phyloP scores from a whole-genome alignment of 2,888 invertebrate genomes.

The Atrina japonica region DNA sequence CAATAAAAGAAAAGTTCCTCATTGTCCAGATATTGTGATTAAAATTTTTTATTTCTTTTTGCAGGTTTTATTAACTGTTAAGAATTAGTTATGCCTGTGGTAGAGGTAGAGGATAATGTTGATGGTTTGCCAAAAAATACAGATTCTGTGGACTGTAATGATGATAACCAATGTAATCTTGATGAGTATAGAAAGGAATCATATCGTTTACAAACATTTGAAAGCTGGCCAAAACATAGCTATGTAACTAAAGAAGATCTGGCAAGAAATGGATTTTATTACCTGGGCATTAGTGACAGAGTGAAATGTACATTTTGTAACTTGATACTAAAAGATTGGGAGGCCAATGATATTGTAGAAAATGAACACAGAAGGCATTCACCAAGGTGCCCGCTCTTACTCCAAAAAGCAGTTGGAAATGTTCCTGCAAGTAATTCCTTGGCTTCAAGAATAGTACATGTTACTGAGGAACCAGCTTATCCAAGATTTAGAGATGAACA shows the following conservation, averaged over 20 bases:
- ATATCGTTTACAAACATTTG: slow-evolving; percentile 44
- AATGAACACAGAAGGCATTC: slow-evolving; percentile 52
- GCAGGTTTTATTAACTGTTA: no score
- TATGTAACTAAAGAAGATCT: slow-evolving; percentile 49
- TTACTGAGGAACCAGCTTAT: slow-evolving; percentile 8
- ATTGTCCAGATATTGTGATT: no score
- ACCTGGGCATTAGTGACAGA: slow-evolving; percentile 47
- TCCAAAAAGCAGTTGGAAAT: slow-evolving; percentile 46
- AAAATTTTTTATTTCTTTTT: no score
- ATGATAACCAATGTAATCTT: slow-evolving; percentile 42
- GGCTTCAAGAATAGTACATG: background rate
- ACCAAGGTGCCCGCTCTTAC: slow-evolving; percentile 48
- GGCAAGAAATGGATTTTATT: slow-evolving; percentile 55
- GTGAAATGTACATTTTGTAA: slow-evolving; percentile 58
- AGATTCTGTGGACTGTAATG: slow-evolving; percentile 16
- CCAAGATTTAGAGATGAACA: background rate
- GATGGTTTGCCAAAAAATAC: background rate
- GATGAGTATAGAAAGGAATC: slow-evolving; percentile 44
- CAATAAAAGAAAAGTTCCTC: no score
- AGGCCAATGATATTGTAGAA: slow-evolving; percentile 47
- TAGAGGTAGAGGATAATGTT: slow-evolving; percentile 5
- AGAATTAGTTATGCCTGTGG: slow-evolving; percentile 11
- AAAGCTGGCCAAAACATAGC: slow-evolving; percentile 45
- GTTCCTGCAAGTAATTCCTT: slow-evolving; percentile 26
- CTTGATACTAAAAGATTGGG: slow-evolving; percentile 53